These are phyloP conservation scores for Manacus vitellinus DNA, from an alignment of 2,113 vertebrate genomes.

Conservation along the genomic window DNA sequence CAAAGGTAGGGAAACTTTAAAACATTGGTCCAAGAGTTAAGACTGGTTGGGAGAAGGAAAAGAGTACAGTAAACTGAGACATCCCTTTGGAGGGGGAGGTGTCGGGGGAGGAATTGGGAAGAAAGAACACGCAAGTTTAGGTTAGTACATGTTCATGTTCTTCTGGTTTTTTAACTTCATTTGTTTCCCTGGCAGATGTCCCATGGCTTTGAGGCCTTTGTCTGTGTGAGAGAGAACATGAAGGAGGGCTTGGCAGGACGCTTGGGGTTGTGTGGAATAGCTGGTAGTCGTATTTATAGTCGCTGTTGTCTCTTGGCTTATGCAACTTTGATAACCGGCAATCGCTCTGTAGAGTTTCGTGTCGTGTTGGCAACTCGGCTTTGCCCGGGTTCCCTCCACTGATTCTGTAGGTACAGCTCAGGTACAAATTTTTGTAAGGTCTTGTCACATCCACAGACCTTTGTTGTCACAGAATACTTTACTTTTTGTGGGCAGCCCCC, in stretches of 20 bases:
- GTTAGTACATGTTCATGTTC: conserved; percentile 71
- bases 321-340: conserved; percentile 31
- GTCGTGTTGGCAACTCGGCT: background rate
- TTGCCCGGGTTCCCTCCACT: background rate
- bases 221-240: conserved; percentile 70
- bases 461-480: background rate
- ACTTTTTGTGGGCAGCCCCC: background rate
- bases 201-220: conserved; percentile 73
- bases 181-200: conserved; percentile 70
- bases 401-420: background rate
- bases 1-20: conserved; percentile 63
- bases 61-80: conserved; percentile 42
- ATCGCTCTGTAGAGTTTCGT: background rate
- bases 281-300: conserved; percentile 62
- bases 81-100: conserved; percentile 24
- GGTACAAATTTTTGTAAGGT: background rate
- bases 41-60: conserved; percentile 33
- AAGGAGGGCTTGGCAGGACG: conserved; percentile 62
- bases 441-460: background rate
- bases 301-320: conserved; percentile 61
- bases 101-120: conserved; percentile 46
- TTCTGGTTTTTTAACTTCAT: conserved; percentile 73
- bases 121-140: conserved; percentile 66
- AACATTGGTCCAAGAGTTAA: conserved; percentile 50
- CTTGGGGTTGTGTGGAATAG: conserved; percentile 43